Conservation (phyloP, 2,888 invertebrate genomes). For the Syritta pipiens region DNA sequence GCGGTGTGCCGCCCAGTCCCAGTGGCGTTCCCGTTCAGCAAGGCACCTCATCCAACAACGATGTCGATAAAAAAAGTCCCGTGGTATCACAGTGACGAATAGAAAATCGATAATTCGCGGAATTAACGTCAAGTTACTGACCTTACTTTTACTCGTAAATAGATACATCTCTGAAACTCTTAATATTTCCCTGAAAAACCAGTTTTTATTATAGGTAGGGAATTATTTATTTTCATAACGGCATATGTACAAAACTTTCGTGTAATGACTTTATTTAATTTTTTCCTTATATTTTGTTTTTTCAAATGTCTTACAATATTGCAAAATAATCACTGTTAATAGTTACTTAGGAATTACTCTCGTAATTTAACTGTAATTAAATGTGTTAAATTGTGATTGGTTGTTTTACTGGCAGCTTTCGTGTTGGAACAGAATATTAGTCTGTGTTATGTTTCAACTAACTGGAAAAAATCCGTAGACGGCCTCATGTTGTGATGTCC, state of each 20-base stretch:
- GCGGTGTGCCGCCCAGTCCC: constrained; percentile 82
- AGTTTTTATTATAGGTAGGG: constrained; percentile 43
- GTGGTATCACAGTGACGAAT: constrained; percentile 88
- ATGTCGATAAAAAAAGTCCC: constrained; percentile 90
- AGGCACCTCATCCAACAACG: constrained; percentile 83
- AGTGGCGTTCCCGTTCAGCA: constrained; percentile 79
- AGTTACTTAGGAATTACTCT: constrained; percentile 64
- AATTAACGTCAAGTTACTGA: constrained; percentile 26
- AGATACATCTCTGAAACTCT: constrained; percentile 41
- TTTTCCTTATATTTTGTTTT: constrained; percentile 9
- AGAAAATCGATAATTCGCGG: constrained; percentile 69
- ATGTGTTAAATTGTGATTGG: constrained; percentile 59
- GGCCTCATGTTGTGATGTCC: too few relatives aligned
- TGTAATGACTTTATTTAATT: constrained; percentile 47
- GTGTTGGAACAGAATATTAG: too few relatives aligned
- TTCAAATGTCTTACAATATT: constrained; percentile 54
- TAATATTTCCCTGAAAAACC: constrained; percentile 47
- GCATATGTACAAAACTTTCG: constrained; percentile 61
- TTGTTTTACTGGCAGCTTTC: not conserved
- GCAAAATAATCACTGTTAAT: constrained; percentile 63
- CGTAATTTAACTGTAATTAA: constrained; percentile 65
- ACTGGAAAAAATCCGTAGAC: too few relatives aligned
- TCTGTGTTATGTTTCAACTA: too few relatives aligned
- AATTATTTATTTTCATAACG: constrained; percentile 61
- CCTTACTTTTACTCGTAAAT: constrained; percentile 50